Percentiles rank a stretch among this genome's conserved stretches.
Conservation (phyloP, 2,113 vertebrate genomes). For the Microcebus jonahi region DNA sequence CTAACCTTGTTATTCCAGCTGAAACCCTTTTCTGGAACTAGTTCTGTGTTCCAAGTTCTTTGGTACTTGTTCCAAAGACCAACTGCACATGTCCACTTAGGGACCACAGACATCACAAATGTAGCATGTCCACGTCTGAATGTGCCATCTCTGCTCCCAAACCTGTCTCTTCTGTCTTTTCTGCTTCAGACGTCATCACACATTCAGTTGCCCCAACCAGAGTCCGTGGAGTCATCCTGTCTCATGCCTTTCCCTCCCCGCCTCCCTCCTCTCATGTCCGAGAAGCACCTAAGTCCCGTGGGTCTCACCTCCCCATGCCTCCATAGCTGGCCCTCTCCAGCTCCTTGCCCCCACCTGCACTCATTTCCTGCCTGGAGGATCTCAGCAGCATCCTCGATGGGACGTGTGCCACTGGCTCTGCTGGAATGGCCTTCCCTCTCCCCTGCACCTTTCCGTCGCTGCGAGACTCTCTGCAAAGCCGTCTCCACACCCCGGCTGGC, state of each 20-base stretch:
- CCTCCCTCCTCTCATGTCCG: background rate
- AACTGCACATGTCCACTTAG: fast-evolving
- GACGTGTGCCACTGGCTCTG: fast-evolving
- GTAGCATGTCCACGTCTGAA: background rate
- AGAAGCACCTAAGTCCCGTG: no score
- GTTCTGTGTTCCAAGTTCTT: background rate
- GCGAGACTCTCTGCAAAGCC: background rate
- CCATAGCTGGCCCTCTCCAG: background rate
- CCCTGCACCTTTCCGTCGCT: background rate
- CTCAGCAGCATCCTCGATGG: background rate
- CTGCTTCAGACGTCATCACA: background rate
- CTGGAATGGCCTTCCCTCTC: background rate
- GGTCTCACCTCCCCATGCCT: background rate
- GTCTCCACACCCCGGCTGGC: background rate
- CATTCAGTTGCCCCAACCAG: background rate
- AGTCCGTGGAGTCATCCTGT: background rate
- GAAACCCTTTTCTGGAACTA: background rate
- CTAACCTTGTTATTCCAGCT: background rate
- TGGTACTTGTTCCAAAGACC: background rate
- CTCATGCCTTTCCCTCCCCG: fast-evolving
- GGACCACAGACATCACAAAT: background rate
- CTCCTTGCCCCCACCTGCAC: no score
- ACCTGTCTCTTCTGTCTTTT: background rate
- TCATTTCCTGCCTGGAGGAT: background rate
- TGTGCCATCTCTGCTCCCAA: background rate